Base-by-base conservation (phyloP, 2,888 invertebrate genomes). In the Mythimna ferrago region DNA sequence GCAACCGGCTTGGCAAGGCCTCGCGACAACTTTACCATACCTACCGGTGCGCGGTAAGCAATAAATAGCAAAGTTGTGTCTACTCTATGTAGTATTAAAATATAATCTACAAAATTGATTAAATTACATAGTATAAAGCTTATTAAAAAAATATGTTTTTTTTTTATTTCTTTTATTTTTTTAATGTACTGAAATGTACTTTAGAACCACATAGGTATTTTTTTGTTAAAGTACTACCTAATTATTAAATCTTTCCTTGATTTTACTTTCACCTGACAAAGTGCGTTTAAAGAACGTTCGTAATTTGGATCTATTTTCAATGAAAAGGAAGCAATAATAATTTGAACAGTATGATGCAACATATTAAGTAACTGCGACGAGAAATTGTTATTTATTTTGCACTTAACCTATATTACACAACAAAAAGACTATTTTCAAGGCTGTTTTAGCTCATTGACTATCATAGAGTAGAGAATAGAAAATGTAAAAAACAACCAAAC, bases 1-100 rank as follows among this genome's bases (percentile, higher is more conserved):
- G 91, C 92, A 93, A 92, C 91, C 88, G 89, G 90, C 89, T 87
- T 88, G 87, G 89, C 93, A 90, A 93, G 93, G 92, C 89, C 92
- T 92, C 90, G 91, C 78, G 82, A 81, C 81, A 78, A 74, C 71
- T 83, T 76, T 85, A 79, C 82, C 73, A 77, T 79, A 77, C 81
- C 83, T 80, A 81, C 81, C 56, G 68, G 73, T 73, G 65, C 53
- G 76, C 63, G 62, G 65, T 65, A 66, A 70, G 72, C 79, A 62
- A 51, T 79, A 67, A 80, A 76, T 81, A 82, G 79, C 66, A 53
- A 79, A 76, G 66, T 75, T 70, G 38, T 72, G 57, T 66, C 72
- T 68, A 76, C 41, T 65, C 14, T 32, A 70, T 26, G 38, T 58
- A 65, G 6, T 48, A 48, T 48, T 48, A 53, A 9, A n/a, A 11